Evolutionary conservation across 2,113 vertebrate genomes (phyloP).

Genomic region (Phodopus roborovskii): DNA sequence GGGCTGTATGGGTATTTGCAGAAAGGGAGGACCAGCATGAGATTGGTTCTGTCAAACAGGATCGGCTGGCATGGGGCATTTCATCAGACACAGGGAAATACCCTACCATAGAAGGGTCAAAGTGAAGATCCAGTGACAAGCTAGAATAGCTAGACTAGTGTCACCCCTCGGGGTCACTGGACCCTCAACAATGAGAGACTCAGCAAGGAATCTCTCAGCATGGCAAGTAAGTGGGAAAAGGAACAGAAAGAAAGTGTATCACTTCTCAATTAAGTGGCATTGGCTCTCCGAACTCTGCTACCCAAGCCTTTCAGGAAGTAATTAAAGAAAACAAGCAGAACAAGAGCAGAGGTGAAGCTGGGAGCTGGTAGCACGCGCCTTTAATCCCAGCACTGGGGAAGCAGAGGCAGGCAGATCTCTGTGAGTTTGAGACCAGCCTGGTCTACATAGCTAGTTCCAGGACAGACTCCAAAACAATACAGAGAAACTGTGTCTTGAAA

Average conservation of each 20-base stretch:
- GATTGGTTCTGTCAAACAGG: neutral
- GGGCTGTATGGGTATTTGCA: fast-evolving
- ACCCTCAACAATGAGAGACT: neutral
- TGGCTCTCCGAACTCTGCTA: neutral
- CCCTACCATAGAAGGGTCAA: neutral
- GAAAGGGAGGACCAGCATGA: neutral
- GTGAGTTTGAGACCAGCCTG: too few relatives aligned
- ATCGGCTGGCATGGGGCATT: neutral
- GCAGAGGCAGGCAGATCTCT: too few relatives aligned
- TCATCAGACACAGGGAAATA: neutral
- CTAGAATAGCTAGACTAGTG: neutral
- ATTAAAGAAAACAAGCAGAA: neutral
- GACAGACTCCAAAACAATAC: too few relatives aligned
- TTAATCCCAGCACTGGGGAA: too few relatives aligned
- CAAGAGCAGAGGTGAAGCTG: neutral
- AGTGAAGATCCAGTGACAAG: neutral
- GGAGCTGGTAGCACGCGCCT: too few relatives aligned
- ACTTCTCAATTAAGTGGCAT: neutral
- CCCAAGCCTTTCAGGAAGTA: neutral
- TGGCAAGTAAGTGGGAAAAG: neutral
- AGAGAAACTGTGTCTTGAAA: too few relatives aligned
- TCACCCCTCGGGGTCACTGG: neutral
- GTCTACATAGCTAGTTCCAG: too few relatives aligned
- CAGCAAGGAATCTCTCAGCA: neutral
- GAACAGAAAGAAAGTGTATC: neutral